Evolutionary conservation across 1,140 invertebrate genomes (phyloP).

Genomic region (Meloidogyne exigua): DNA sequence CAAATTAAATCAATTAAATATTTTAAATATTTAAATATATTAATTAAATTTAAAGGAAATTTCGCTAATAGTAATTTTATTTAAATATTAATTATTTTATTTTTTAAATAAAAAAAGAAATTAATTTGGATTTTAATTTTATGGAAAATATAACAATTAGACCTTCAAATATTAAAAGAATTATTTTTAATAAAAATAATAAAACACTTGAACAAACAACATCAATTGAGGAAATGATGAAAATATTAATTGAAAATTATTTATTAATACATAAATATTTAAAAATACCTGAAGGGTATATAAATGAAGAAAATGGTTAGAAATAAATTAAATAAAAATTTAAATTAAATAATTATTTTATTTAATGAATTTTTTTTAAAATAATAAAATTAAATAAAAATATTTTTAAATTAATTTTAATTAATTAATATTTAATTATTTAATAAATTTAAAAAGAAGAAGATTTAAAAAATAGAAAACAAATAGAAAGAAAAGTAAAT

Average conservation of each 20-base stretch:
- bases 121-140: constrained; percentile 3
- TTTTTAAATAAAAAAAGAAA: no score
- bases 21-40: not conserved
- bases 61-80: not conserved
- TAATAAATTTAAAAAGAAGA: no score
- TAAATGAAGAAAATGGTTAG: not conserved
- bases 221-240: not conserved
- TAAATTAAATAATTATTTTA: not conserved
- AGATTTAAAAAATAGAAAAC: not conserved
- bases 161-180: not conserved
- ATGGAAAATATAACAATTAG: constrained; percentile 1
- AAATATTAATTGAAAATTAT: constrained; percentile 6
- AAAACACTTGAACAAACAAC: not conserved
- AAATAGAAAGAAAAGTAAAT: not conserved
- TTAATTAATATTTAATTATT: not conserved
- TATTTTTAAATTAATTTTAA: not conserved
- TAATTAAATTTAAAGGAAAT: constrained; percentile 1
- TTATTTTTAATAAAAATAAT: not conserved
- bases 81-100: no score
- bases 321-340: no score
- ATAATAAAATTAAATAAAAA: not conserved
- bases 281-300: not conserved
- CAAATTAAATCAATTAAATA: not conserved
- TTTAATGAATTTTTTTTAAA: not conserved
- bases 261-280: not conserved